phyloP scores from a whole-genome alignment of 2,888 invertebrate genomes.

The Netelia melanura region DNA sequence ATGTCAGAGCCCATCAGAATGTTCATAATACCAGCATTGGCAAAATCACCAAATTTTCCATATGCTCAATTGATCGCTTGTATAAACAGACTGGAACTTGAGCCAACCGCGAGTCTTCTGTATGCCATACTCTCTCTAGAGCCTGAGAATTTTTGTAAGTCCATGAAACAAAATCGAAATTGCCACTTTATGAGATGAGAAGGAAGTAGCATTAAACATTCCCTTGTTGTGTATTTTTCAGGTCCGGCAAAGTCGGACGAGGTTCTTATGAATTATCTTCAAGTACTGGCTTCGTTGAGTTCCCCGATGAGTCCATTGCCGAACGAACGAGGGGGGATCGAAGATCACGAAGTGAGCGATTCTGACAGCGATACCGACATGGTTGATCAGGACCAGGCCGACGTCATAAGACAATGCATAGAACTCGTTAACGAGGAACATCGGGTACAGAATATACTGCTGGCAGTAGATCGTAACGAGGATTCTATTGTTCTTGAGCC shows the following conservation, averaged over 20 bases:
- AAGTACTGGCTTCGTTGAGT: slow-evolving; percentile 86
- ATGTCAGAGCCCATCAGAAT: slow-evolving; percentile 90
- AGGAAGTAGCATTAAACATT: background rate
- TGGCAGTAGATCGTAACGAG: slow-evolving; percentile 85
- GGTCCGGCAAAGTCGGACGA: slow-evolving; percentile 75
- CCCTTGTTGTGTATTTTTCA: slow-evolving; percentile 56
- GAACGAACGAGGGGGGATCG: slow-evolving; percentile 84
- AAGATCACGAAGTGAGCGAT: slow-evolving; percentile 85
- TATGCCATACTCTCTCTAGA: slow-evolving; percentile 90
- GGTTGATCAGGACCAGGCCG: slow-evolving; percentile 86
- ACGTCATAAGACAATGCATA: slow-evolving; percentile 87
- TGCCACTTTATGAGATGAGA: background rate
- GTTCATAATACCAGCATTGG: slow-evolving; percentile 90
- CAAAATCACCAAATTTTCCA: slow-evolving; percentile 85
- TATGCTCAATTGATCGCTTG: slow-evolving; percentile 85
- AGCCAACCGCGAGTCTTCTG: slow-evolving; percentile 88
- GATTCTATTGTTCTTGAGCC: slow-evolving; percentile 88
- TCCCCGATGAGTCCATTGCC: slow-evolving; percentile 84
- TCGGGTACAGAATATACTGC: slow-evolving; percentile 86
- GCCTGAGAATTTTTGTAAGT: slow-evolving; percentile 89
- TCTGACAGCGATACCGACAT: slow-evolving; percentile 87
- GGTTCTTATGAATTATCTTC: slow-evolving; percentile 85
- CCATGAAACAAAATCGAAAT: slow-evolving; percentile 16
- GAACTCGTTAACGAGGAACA: slow-evolving; percentile 89
- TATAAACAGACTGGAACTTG: slow-evolving; percentile 83